phyloP scores from a whole-genome alignment of 2,113 vertebrate species.

The Sphaerodactylus townsendi region DNA sequence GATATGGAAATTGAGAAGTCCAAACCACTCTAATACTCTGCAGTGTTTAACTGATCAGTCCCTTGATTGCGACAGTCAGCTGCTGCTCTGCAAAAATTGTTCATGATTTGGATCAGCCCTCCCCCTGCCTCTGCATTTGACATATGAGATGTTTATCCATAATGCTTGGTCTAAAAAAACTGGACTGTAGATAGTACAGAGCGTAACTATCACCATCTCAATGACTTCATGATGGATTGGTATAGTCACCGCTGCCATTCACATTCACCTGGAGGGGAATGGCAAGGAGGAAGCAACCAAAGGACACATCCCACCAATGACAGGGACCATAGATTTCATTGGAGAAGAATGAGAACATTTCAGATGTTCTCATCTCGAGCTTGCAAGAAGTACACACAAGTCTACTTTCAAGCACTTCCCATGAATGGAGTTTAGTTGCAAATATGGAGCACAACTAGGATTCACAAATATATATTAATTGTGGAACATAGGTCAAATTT shows the following conservation, averaged over 20 bases:
- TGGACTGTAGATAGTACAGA: background rate
- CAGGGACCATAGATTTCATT: too few relatives aligned
- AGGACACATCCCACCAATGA: too few relatives aligned
- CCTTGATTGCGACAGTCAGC: background rate
- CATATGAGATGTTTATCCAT: too few relatives aligned
- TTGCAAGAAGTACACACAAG: too few relatives aligned
- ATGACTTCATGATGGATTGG: background rate
- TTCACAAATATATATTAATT: too few relatives aligned
- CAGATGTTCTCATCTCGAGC: too few relatives aligned
- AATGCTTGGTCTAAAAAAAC: background rate
- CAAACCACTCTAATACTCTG: constrained; percentile 16
- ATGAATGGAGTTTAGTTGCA: too few relatives aligned
- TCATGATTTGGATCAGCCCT: background rate
- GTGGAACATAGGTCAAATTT: too few relatives aligned
- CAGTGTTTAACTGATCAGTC: constrained; percentile 35
- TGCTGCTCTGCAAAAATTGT: background rate
- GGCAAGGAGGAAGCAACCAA: background rate
- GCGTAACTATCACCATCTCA: background rate
- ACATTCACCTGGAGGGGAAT: background rate
- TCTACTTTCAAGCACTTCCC: too few relatives aligned
- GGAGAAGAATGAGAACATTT: too few relatives aligned
- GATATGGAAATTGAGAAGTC: constrained; percentile 7
- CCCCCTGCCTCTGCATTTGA: too few relatives aligned
- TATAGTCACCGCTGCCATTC: background rate
- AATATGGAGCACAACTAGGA: too few relatives aligned